These are phyloP conservation scores for Acleris literana DNA, from an alignment of 2,888 invertebrate species.

Conservation along the genomic window DNA sequence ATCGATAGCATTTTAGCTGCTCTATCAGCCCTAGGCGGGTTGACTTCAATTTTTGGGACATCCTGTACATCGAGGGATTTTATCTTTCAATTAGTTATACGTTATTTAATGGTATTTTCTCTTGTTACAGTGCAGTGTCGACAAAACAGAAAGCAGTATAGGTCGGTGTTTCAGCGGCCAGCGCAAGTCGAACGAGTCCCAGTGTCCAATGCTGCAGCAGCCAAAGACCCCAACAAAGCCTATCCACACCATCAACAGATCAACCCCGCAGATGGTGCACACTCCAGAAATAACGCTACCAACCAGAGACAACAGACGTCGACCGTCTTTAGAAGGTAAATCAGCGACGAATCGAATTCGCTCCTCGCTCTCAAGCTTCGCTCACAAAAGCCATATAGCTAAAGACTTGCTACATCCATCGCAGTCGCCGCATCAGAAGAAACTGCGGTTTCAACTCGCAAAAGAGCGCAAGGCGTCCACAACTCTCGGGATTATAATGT, in stretches of 20 bases:
- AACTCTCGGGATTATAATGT: constrained; percentile 98
- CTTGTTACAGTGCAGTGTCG: constrained; percentile 88
- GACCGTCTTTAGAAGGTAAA: constrained; percentile 72
- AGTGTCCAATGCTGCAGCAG: constrained; percentile 87
- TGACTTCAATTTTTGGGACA: too few species aligned
- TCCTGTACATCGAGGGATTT: too few species aligned
- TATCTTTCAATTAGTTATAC: too few species aligned
- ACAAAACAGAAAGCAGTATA: constrained; percentile 81
- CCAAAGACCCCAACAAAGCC: constrained; percentile 78
- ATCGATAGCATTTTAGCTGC: too few species aligned
- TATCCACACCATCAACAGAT: constrained; percentile 75
- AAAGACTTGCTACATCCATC: constrained; percentile 78
- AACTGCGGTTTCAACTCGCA: constrained; percentile 91
- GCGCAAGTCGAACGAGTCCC: constrained; percentile 89
- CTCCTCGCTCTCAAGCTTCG: constrained; percentile 75
- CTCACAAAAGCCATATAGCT: constrained; percentile 78
- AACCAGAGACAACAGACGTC: constrained; percentile 61
- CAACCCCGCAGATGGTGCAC: constrained; percentile 62
- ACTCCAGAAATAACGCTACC: constrained; percentile 74
- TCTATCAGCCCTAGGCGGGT: too few species aligned
- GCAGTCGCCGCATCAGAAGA: constrained; percentile 90
- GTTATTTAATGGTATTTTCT: constrained; percentile 4
- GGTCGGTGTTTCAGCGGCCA: constrained; percentile 87
- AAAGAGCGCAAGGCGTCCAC: constrained; percentile 97
- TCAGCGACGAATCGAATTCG: constrained; percentile 71